Conservation (phyloP, 2,888 invertebrate genomes). For the Drosophila austrosaltans region DNA sequence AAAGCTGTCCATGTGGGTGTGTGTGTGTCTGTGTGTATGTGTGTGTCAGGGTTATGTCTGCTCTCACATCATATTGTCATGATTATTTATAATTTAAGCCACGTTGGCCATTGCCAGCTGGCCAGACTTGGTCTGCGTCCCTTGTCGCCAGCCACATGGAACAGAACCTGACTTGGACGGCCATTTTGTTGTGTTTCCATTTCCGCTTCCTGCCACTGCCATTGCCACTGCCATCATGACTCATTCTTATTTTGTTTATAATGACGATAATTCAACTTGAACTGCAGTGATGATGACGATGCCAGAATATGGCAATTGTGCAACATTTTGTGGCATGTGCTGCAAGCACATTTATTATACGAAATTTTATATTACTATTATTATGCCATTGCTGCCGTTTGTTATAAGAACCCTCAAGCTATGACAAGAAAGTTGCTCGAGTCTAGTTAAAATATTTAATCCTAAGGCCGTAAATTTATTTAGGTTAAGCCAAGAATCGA, state of each 20-base stretch:
- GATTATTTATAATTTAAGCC: conserved; percentile 76
- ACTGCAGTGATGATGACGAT: conserved; percentile 46
- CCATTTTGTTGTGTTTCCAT: conserved; percentile 68
- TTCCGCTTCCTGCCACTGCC: conserved; percentile 55
- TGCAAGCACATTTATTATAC: conserved; percentile 22
- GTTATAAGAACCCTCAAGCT: not conserved
- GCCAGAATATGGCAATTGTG: conserved; percentile 9
- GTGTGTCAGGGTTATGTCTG: conserved; percentile 65
- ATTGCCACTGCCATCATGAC: not conserved
- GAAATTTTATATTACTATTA: conserved; percentile 14
- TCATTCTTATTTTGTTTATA: conserved; percentile 41
- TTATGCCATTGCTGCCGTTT: conserved; percentile 15
- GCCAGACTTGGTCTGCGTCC: conserved; percentile 34
- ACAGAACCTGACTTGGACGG: conserved; percentile 46
- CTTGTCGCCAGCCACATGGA: conserved; percentile 20
- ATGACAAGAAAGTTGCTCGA: not conserved
- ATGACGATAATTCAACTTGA: conserved; percentile 29
- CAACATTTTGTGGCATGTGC: conserved; percentile 19
- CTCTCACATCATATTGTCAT: conserved; percentile 45
- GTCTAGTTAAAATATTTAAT: not conserved
- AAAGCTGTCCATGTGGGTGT: conserved; percentile 39
- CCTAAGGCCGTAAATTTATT: not conserved
- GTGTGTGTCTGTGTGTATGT: conserved; percentile 21
- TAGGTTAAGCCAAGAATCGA: not conserved
- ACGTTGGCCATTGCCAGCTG: conserved; percentile 57